phyloP scores from a whole-genome alignment of 2,797 vertebrate genomes.

The Phaenicophaeus curvirostris region DNA sequence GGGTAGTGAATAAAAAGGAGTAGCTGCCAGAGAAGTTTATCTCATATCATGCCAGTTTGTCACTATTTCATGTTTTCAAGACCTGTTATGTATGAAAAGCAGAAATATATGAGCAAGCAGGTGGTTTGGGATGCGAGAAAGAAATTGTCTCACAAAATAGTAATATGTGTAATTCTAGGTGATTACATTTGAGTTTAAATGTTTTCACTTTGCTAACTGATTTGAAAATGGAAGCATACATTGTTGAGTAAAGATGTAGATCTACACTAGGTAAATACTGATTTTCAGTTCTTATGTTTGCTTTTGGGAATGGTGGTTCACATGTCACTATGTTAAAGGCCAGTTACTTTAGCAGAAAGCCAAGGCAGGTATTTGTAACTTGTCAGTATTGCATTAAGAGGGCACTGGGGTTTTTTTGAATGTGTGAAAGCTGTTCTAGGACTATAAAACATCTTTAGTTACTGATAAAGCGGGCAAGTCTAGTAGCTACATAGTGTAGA shows the following conservation, averaged over 20 bases:
- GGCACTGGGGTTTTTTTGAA: neutral
- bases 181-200: constrained; percentile 38
- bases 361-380: constrained; percentile 51
- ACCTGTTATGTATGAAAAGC: neutral
- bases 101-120: neutral
- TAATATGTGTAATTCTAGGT: neutral
- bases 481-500: neutral
- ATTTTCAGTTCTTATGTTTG: constrained; percentile 36
- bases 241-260: constrained; percentile 45
- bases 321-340: constrained; percentile 35
- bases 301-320: constrained; percentile 56
- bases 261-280: neutral
- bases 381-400: constrained; percentile 54
- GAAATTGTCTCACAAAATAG: neutral
- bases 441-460: constrained; percentile 40
- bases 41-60: neutral
- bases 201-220: constrained; percentile 2
- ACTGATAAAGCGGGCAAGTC: constrained; percentile 19
- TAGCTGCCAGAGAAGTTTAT: neutral
- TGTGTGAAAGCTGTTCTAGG: constrained; percentile 45
- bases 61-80: constrained; percentile 15
- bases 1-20: neutral
- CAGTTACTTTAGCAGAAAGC: constrained; percentile 47
- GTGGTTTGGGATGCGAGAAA: neutral
- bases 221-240: constrained; percentile 6